Base-by-base conservation (phyloP, 2,888 invertebrate species). In the Xestoiulus laeticollis region DNA sequence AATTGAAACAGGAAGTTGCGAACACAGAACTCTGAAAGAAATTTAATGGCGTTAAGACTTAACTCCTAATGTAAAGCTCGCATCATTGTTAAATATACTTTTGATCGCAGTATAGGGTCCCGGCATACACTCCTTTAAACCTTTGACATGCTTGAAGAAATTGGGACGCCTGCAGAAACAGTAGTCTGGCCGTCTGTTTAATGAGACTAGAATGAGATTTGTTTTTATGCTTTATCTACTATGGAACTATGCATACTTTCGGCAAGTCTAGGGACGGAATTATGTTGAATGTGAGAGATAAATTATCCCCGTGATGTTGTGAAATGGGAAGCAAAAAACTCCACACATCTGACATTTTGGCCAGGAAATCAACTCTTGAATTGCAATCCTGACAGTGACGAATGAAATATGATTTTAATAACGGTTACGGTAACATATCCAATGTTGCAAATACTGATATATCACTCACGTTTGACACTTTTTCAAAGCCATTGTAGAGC, bases 321-420 rank as follows among this genome's bases (percentile, higher is more conserved):
- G 97, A 93, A 91, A 97, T 95, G 32, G 97, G 96, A 87, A 97
- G 93, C 92, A 96, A 97, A n/a, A 96, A 96, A 92, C 97, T 96
- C 92, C 97, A 96, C 91, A 97, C 95, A 91, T 95, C 95, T 92
- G 96, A 96, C 88, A 98, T 93, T 91, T 96, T 96, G 90, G 95
- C 95, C 43, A 94, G 93, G 89, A 96, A 88, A 26, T 83, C 83
- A 0, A 8, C 16, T 3, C 33, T 83, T 32, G 32, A 83, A 30
- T 6, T 3, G 32, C 32, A 83, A 19, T 83, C 32, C 83, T 33
- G 19, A 30, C 32, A 38, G 19, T 19, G 30, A 82, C 22, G 82
- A 14, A 82, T n/a, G 48, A n/a, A n/a, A 48, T 3, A 48, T 14
- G 19, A 48, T 48, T 48, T 14, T 48, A 48, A 48, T 82, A 14